Evolutionary conservation across 1,140 invertebrate genomes (phyloP).

Genomic region (Nixonia krombeini): DNA sequence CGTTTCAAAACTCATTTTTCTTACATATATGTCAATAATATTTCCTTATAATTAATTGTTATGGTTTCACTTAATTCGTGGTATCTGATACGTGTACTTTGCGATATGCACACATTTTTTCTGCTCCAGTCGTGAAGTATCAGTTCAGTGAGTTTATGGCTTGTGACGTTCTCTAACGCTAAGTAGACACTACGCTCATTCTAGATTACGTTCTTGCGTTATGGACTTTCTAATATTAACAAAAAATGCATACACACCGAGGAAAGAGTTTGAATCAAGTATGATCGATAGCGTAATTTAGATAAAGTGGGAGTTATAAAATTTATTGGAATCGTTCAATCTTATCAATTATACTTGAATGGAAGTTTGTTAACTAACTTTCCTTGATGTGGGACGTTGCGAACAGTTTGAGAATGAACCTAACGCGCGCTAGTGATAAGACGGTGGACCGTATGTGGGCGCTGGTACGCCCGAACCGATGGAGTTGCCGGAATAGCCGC

Average conservation of each 20-base stretch:
- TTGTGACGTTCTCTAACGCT: neutral
- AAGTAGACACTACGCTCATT: no score
- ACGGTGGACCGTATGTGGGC: constrained; percentile 72
- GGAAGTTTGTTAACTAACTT: constrained; percentile 13
- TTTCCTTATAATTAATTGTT: no score
- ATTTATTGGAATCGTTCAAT: no score
- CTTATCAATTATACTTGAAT: constrained; percentile 16
- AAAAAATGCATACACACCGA: no score
- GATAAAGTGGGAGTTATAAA: no score
- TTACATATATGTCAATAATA: no score
- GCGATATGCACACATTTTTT: constrained; percentile 15
- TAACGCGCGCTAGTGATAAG: constrained; percentile 63
- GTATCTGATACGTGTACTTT: no score
- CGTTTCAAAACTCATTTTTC: no score
- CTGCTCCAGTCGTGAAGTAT: constrained; percentile 7
- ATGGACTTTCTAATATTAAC: constrained; percentile 2
- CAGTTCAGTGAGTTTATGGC: constrained; percentile 8
- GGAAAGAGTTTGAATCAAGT: neutral
- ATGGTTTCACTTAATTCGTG: no score
- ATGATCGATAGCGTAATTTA: neutral
- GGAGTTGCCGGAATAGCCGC: constrained; percentile 56
- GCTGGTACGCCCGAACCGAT: constrained; percentile 58
- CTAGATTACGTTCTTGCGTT: no score
- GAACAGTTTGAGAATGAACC: neutral
- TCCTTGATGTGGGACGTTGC: neutral